Percentiles rank a stretch among this genome's conserved stretches.
Conservation (phyloP, 2,113 vertebrate species). For the Lota lota region DNA sequence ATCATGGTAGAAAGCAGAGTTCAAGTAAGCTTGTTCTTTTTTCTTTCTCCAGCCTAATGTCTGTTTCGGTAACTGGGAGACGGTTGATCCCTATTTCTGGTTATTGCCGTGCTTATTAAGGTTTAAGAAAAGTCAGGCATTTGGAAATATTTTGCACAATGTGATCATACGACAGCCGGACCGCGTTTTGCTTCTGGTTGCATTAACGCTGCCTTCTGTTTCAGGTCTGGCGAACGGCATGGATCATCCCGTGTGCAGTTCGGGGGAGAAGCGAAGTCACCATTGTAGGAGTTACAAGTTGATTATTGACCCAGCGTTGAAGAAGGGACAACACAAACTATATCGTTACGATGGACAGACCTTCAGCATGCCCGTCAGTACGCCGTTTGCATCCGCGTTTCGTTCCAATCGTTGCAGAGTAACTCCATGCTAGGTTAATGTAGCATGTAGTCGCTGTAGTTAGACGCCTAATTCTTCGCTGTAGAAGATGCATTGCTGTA, state of each 20-base stretch:
- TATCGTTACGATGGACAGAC: conserved; percentile 97
- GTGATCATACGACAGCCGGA: conserved; percentile 12
- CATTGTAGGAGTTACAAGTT: conserved; percentile 99
- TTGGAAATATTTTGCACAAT: conserved; percentile 2
- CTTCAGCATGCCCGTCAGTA: conserved; percentile 83
- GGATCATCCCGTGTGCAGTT: conserved; percentile 89
- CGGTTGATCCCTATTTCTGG: conserved; percentile 49
- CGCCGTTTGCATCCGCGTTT: conserved; percentile 20
- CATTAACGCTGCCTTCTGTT: conserved; percentile 51
- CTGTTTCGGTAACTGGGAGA: conserved; percentile 60
- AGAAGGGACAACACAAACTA: conserved; percentile 94
- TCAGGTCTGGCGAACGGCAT: conserved; percentile 97
- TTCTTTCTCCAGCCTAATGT: conserved; percentile 3
- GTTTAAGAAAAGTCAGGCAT: conserved; percentile 40
- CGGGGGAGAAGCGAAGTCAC: conserved; percentile 94
- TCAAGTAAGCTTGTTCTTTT: conserved; percentile 83
- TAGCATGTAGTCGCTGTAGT: conserved; percentile 35
- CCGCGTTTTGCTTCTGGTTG: conserved; percentile 49
- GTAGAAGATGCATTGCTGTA: conserved; percentile 31
- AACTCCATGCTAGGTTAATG: conserved; percentile 58
- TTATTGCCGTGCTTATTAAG: conserved; percentile 12
- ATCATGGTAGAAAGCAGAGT: conserved; percentile 90
- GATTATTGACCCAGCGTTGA: conserved; percentile 98
- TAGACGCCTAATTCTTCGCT: no score
- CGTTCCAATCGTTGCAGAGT: conserved; percentile 41